phyloP scores from a whole-genome alignment of 2,113 vertebrate genomes.

The Sebastes schlegelii region DNA sequence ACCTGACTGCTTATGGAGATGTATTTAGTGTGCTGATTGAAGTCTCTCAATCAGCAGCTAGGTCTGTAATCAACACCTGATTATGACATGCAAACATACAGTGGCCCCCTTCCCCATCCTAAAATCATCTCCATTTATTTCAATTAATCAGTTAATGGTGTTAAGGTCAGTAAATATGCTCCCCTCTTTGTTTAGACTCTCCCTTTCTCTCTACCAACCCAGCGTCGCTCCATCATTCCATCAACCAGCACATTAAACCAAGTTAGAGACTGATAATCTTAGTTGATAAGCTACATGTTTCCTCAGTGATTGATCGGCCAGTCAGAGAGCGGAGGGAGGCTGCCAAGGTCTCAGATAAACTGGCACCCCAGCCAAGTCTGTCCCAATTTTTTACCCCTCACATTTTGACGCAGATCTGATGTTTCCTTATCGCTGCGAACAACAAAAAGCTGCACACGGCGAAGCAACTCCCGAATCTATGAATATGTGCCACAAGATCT shows the following conservation, averaged over 20 bases:
- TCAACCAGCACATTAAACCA: constrained; percentile 5
- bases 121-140: constrained; percentile 54
- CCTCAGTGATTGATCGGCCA: constrained; percentile 36
- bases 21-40: constrained; percentile 70
- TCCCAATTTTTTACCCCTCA: background rate
- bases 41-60: constrained; percentile 70
- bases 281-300: constrained; percentile 11
- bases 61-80: constrained; percentile 74
- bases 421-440: constrained; percentile 8
- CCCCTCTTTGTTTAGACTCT: background rate
- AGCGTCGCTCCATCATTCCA: background rate
- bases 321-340: background rate
- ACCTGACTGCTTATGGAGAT: constrained; percentile 68
- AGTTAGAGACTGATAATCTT: constrained; percentile 14
- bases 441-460: background rate
- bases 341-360: constrained; percentile 16
- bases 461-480: background rate
- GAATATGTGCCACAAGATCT: constrained; percentile 1
- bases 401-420: constrained; percentile 11
- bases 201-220: background rate
- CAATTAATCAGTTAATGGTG: constrained; percentile 50
- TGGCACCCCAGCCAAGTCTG: background rate
- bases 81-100: constrained; percentile 54
- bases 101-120: background rate
- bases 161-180: constrained; percentile 19